Conservation (phyloP, 2,113 vertebrate species). For the Cavia aperea region DNA sequence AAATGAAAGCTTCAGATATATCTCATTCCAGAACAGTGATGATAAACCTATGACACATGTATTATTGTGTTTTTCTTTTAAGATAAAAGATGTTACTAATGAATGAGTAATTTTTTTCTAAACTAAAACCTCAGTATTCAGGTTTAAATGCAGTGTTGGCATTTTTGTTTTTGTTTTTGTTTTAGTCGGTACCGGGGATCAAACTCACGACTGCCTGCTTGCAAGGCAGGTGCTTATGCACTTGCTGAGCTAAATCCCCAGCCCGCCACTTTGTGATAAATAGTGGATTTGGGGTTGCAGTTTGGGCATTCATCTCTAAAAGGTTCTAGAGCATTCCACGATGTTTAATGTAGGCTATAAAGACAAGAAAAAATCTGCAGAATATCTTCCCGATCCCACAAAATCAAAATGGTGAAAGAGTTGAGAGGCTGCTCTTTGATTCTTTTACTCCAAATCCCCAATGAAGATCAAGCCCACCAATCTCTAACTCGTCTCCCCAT, state of each 20-base stretch:
- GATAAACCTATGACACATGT: background rate
- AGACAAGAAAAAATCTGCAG: background rate
- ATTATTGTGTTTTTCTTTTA: background rate
- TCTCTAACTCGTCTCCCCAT: background rate
- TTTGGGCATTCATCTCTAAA: background rate
- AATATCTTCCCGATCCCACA: background rate
- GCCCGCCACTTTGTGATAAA: background rate
- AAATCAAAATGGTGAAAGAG: background rate
- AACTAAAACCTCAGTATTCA: background rate
- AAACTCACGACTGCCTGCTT: no score
- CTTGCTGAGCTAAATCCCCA: no score
- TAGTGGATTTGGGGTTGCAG: background rate
- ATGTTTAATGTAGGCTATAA: background rate
- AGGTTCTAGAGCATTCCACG: background rate
- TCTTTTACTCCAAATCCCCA: background rate
- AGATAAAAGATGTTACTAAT: background rate
- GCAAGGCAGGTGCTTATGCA: no score
- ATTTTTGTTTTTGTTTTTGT: no score
- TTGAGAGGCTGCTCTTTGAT: no score
- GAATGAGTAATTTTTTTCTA: background rate
- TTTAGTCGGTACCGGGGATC: no score
- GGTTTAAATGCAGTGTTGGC: background rate
- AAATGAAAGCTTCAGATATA: background rate
- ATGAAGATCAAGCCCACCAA: background rate
- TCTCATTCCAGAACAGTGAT: background rate